A percentile compares a stretch with the other conserved stretches of the same genome.
These are phyloP conservation scores for Malacosoma neustria DNA, from an alignment of 2,888 invertebrate genomes.

Conservation along the genomic window DNA sequence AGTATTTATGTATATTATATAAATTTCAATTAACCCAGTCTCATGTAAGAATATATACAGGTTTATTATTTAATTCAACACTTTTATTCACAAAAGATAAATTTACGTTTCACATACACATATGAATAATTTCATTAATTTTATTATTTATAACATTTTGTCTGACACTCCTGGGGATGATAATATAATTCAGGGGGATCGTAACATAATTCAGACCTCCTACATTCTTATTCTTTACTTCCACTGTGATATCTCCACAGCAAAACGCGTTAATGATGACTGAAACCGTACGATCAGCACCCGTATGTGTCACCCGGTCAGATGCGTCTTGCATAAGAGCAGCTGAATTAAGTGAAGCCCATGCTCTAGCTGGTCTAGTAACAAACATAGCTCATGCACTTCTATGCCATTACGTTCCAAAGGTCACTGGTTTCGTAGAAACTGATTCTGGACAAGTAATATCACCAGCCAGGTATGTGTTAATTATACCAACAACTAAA, in stretches of 20 bases:
- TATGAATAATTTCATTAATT: no score
- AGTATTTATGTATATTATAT: no score
- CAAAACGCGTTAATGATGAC: conserved; percentile 52
- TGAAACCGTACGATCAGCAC: conserved; percentile 40
- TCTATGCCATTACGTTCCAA: conserved; percentile 46
- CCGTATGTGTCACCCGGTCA: conserved; percentile 29
- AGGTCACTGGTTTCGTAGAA: conserved; percentile 53
- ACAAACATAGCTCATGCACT: conserved; percentile 49
- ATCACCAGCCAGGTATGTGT: conserved; percentile 60
- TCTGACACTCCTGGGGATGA: no score
- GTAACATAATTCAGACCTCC: no score
- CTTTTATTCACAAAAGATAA: no score
- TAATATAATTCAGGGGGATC: no score
- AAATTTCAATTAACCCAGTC: no score
- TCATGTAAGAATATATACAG: no score
- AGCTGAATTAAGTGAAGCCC: conserved; percentile 59
- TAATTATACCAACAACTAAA: no score
- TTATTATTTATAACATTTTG: no score
- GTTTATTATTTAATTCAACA: no score
- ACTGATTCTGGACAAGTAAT: conserved; percentile 47
- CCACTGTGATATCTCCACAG: conserved; percentile 28
- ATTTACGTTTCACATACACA: no score
- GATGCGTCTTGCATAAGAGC: conserved; percentile 34
- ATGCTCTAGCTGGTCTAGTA: conserved; percentile 54
- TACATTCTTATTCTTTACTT: neutral